These are phyloP conservation scores for Drosophila sucinea DNA, from an alignment of 1,140 invertebrate genomes.

Conservation along the genomic window DNA sequence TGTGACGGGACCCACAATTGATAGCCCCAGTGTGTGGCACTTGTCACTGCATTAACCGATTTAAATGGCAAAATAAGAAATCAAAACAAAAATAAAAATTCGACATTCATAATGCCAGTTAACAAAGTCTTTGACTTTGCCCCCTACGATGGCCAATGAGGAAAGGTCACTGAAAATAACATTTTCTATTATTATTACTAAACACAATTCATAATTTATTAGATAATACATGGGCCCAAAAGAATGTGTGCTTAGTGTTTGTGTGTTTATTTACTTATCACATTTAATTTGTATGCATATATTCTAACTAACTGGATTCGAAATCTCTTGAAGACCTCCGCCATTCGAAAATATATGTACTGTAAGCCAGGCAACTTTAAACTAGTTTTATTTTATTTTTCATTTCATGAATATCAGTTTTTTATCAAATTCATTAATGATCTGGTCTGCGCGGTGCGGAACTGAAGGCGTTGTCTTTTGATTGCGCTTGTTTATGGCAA, in stretches of 20 bases:
- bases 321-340: background rate
- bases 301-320: slow-evolving; percentile 37
- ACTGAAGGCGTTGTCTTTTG: slow-evolving; percentile 52
- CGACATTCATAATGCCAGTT: background rate
- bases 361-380: slow-evolving; percentile 60
- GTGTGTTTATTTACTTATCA: slow-evolving; percentile 1
- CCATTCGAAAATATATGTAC: slow-evolving; percentile 46
- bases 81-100: background rate
- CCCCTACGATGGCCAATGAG: background rate
- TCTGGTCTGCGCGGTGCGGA: slow-evolving; percentile 56
- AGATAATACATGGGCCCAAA: background rate
- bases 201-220: background rate
- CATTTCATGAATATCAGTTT: slow-evolving; percentile 52
- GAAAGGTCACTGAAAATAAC: background rate
- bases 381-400: slow-evolving; percentile 49
- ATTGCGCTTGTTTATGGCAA: slow-evolving; percentile 53
- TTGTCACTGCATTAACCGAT: slow-evolving; percentile 44
- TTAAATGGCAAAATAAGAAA: slow-evolving; percentile 36
- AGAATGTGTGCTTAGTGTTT: background rate
- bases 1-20: slow-evolving; percentile 9
- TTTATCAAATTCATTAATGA: slow-evolving; percentile 57
- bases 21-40: slow-evolving; percentile 20
- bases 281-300: slow-evolving; percentile 62
- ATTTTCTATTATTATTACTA: background rate
- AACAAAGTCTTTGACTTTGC: background rate